Conservation (phyloP, 2,888 invertebrate genomes). For the Drosophila neotestacea region DNA sequence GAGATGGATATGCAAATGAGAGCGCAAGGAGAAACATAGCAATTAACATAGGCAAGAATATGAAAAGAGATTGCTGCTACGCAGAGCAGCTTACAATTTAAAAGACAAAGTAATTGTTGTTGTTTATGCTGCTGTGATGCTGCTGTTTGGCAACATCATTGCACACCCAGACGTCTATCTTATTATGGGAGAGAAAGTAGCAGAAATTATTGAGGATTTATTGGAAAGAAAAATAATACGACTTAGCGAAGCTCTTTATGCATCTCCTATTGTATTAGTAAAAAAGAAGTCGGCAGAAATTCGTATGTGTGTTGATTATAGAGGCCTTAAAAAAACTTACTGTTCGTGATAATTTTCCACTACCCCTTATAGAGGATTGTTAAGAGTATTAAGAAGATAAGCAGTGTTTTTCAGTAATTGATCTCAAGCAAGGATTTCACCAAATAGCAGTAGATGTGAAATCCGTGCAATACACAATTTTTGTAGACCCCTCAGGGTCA, state of each 20-base stretch:
- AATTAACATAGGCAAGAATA: no score
- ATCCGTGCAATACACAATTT: neutral
- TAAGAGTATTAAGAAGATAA: neutral
- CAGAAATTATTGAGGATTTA: neutral
- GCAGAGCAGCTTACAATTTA: no score
- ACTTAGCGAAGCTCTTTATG: no score
- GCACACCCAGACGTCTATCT: no score
- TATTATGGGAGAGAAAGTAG: conserved; percentile 5
- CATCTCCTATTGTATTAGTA: neutral
- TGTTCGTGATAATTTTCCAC: conserved; percentile 1
- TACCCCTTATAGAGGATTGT: conserved; percentile 1
- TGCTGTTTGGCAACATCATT: no score
- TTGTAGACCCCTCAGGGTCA: neutral
- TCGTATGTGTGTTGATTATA: conserved; percentile 6
- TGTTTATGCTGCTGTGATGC: no score
- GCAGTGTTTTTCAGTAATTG: conserved; percentile 1
- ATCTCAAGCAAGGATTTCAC: conserved; percentile 4
- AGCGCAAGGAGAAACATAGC: no score
- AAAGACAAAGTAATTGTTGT: no score
- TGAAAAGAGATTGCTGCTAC: no score
- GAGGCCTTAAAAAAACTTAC: conserved; percentile 2
- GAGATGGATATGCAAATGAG: no score
- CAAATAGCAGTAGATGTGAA: neutral
- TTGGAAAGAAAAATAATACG: neutral
- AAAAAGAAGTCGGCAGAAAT: neutral